Conservation (phyloP, 2,888 invertebrate species). For the Trachelus tabidus region DNA sequence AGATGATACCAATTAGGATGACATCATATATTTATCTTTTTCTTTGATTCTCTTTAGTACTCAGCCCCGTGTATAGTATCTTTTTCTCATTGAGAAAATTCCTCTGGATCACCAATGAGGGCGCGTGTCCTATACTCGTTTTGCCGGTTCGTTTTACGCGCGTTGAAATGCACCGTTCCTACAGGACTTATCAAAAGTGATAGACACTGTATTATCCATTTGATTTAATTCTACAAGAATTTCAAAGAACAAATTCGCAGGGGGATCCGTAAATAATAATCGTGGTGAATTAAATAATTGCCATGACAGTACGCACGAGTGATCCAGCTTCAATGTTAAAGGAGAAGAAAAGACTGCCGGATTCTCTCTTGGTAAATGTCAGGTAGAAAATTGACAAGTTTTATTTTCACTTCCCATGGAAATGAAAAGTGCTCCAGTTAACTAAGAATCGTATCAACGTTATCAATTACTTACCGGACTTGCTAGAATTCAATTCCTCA, state of each 20-base stretch:
- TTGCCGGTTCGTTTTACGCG: neutral
- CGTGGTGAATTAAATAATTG: neutral
- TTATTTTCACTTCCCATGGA: constrained; percentile 1
- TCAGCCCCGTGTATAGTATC: neutral
- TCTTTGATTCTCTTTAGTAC: neutral
- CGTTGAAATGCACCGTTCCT: neutral
- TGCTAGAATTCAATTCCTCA: constrained; percentile 55
- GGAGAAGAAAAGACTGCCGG: neutral
- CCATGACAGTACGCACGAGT: neutral
- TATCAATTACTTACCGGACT: constrained; percentile 43
- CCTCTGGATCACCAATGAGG: neutral
- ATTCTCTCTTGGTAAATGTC: neutral
- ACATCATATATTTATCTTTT: neutral
- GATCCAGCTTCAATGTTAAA: neutral
- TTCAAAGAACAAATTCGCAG: neutral
- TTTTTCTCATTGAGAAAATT: neutral
- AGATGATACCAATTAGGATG: neutral
- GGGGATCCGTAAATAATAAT: neutral
- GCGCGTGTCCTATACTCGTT: neutral
- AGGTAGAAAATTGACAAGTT: neutral
- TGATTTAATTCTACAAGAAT: neutral
- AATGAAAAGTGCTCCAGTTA: neutral
- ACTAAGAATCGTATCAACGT: neutral
- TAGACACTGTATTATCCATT: neutral
- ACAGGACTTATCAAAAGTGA: neutral